These are phyloP conservation scores for Conistra vaccinii DNA, from an alignment of 2,888 invertebrate genomes.

Conservation along the genomic window DNA sequence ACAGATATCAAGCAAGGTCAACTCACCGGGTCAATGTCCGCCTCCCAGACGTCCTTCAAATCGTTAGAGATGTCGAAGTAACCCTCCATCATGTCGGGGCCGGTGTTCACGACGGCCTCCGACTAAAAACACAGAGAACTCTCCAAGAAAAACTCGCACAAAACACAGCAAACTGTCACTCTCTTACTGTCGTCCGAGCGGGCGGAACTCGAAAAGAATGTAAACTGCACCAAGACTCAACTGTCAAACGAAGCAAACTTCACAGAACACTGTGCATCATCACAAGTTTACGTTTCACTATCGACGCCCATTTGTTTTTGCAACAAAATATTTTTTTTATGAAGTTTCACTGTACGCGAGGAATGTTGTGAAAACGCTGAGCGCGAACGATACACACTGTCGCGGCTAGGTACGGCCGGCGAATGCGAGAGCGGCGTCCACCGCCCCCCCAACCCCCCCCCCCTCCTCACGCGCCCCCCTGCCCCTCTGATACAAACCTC, in stretches of 20 bases:
- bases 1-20: slow-evolving; percentile 82
- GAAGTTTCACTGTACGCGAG: slow-evolving; percentile 88
- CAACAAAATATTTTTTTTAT: slow-evolving; percentile 78
- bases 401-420: slow-evolving; percentile 83
- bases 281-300: slow-evolving; percentile 88
- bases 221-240: slow-evolving; percentile 76
- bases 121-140: slow-evolving; percentile 78
- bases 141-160: slow-evolving; percentile 80
- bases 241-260: slow-evolving; percentile 69
- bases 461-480: slow-evolving; percentile 59
- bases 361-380: slow-evolving; percentile 72
- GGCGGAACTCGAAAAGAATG: slow-evolving; percentile 78
- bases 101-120: slow-evolving; percentile 81
- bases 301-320: slow-evolving; percentile 87
- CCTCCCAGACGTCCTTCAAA: slow-evolving; percentile 95
- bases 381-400: slow-evolving; percentile 66
- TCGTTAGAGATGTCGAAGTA: slow-evolving; percentile 94
- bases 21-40: slow-evolving; percentile 96
- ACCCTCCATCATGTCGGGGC: slow-evolving; percentile 93
- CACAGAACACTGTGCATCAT: slow-evolving; percentile 83
- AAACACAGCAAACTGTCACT: slow-evolving; percentile 85
- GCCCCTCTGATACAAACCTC: slow-evolving; percentile 71
- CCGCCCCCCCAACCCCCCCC: slow-evolving; percentile 71
- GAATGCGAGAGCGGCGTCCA: slow-evolving; percentile 78
- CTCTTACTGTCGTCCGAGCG: slow-evolving; percentile 77